Conservation (phyloP, 2,797 vertebrate genomes). For the Streptopelia turtur region DNA sequence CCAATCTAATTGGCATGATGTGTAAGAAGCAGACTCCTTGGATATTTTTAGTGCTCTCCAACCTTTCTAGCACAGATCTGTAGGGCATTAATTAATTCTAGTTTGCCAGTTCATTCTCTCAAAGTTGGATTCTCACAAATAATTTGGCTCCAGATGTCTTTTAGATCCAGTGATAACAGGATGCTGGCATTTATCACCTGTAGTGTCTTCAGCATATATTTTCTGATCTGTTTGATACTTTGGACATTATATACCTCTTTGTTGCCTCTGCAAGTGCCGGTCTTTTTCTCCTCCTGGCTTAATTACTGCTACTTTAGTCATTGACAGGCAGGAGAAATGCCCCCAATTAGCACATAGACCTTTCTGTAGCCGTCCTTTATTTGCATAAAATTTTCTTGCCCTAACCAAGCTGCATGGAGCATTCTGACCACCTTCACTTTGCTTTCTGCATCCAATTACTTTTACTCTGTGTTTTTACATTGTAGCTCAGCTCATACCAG, state of each 20-base stretch:
- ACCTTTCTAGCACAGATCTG: slow-evolving; percentile 1
- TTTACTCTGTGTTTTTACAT: neutral
- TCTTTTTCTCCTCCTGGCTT: neutral
- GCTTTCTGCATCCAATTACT: slow-evolving; percentile 4
- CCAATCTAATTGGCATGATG: neutral
- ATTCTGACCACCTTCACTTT: slow-evolving; percentile 15
- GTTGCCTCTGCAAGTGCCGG: neutral
- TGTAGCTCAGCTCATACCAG: neutral
- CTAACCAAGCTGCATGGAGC: neutral
- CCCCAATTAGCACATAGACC: neutral
- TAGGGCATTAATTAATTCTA: slow-evolving; percentile 32
- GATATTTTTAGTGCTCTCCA: slow-evolving; percentile 18
- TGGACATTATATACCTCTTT: neutral
- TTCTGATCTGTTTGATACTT: neutral
- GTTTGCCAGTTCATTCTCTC: neutral
- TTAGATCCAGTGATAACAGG: neutral
- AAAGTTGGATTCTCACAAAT: neutral
- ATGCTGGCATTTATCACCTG: neutral
- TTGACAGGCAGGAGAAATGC: slow-evolving; percentile 5
- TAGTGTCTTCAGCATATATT: neutral
- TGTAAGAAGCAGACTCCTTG: neutral
- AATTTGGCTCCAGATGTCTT: slow-evolving; percentile 1
- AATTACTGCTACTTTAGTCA: neutral
- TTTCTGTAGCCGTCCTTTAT: slow-evolving; percentile 16
- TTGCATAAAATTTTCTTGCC: neutral